A percentile compares a stretch with the other conserved stretches of the same genome.
phyloP scores from a whole-genome alignment of 2,888 invertebrate species.

The Empis stercorea region DNA sequence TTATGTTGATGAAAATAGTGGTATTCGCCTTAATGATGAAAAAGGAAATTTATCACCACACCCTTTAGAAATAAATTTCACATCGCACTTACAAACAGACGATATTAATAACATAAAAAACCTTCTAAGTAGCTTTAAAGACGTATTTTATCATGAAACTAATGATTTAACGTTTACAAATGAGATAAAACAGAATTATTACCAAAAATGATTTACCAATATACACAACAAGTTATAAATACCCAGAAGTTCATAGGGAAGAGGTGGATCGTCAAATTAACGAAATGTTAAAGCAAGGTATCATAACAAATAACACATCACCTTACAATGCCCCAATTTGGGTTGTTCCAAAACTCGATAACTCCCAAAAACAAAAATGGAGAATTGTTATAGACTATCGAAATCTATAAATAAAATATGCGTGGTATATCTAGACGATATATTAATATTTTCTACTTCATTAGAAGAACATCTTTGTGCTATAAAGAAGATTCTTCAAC shows the following conservation, averaged over 20 bases:
- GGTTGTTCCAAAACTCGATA: constrained; percentile 10
- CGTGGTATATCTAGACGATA: constrained; percentile 7
- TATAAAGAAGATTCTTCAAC: constrained; percentile 3
- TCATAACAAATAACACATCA: constrained; percentile 4
- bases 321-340: constrained; percentile 9
- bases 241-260: constrained; percentile 5
- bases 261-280: constrained; percentile 6
- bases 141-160: constrained; percentile 6
- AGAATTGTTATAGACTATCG: constrained; percentile 11
- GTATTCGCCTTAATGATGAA: not conserved
- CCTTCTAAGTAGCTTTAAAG: not conserved
- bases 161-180: constrained; percentile 1
- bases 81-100: not conserved
- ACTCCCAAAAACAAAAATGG: constrained; percentile 9
- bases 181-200: constrained; percentile 7
- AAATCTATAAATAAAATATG: constrained; percentile 2
- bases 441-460: constrained; percentile 4
- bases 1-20: not conserved
- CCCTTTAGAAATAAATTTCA: not conserved
- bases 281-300: constrained; percentile 5
- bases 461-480: constrained; percentile 4
- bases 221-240: constrained; percentile 6
- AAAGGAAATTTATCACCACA: not conserved
- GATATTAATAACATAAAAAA: not conserved
- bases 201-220: constrained; percentile 3